Conservation (phyloP, 2,888 invertebrate genomes). For the Tinea pellionella region DNA sequence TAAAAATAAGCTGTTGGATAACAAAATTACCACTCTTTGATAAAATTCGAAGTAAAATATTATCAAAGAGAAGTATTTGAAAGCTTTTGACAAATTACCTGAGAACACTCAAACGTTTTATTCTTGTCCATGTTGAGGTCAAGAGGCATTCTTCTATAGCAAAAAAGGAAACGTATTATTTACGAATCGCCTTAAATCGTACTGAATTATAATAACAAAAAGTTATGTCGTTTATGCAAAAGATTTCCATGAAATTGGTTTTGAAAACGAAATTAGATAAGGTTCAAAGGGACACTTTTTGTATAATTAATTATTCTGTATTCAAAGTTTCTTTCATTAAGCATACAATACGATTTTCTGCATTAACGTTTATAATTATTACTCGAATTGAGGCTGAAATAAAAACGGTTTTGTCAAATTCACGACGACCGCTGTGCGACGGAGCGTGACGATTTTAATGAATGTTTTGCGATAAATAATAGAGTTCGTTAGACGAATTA, state of each 20-base stretch:
- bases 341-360: constrained; percentile 11
- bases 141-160: constrained; percentile 15
- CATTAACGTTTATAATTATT: constrained; percentile 11
- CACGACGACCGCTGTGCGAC: constrained; percentile 5
- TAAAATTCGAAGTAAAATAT: constrained; percentile 18
- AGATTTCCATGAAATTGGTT: not conserved
- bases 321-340: constrained; percentile 9
- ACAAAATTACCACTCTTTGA: not conserved
- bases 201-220: not conserved
- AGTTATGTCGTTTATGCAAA: not conserved
- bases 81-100: constrained; percentile 28
- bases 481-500: constrained; percentile 43
- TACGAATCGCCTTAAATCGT: not conserved
- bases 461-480: constrained; percentile 44
- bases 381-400: constrained; percentile 5
- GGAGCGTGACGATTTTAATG: constrained; percentile 38
- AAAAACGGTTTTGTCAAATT: constrained; percentile 9
- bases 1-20: too few species aligned
- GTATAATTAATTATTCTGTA: constrained; percentile 11
- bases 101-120: constrained; percentile 21
- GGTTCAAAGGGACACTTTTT: constrained; percentile 8
- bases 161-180: not conserved
- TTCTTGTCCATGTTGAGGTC: constrained; percentile 17
- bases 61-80: constrained; percentile 22
- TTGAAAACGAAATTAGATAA: constrained; percentile 5